Base-by-base conservation (phyloP, 2,888 invertebrate genomes). In the Folsomia manolachei region DNA sequence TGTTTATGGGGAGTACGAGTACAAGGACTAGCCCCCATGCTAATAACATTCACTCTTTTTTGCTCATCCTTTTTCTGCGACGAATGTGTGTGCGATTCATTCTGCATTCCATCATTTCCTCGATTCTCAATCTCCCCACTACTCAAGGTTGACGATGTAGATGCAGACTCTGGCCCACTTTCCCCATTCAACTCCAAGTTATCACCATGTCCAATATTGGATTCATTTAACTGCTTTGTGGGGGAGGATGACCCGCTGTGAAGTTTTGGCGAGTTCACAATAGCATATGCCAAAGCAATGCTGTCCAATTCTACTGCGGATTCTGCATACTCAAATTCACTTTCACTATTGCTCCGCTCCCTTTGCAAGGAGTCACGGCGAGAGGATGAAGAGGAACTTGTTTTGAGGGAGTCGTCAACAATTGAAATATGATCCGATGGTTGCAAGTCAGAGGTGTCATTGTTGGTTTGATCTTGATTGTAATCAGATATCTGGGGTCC, bases 161-260 rank as follows among this genome's bases (percentile, higher is more conserved):
- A n/a, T n/a, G n/a, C n/a, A n/a, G n/a, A n/a, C n/a, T 75, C 76
- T 79, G 77, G 75, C 78, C 79, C 76, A 79, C 76, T 78, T 79
- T 78, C 73, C 69, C 53, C 71, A 75, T 75, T 72, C 67, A 53
- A 26, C 27, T 63, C 60, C 53, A 19, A 61, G 24, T 21, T 51
- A 27, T 23, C 51, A 69, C 7, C 60, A 66, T 71, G 70, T 73
- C 69, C 72, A 68, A 52, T 63, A 73, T 63, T 74, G 64, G 68
- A 69, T 68, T 70, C 72, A 61, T 66, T 72, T 63, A 53, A 4
- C 9, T 19, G 61, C 61, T 18, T 52, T 27, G 61, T 26, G 24
- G 60, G 27, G 71, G 71, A 24, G 27, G 71, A 71, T 68, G 71
- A 56, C 56, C 60, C 21, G 24, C 61, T 60, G n/a, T 24, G 18